Conservation (phyloP, 2,888 invertebrate genomes). For the Ligdia adustata region DNA sequence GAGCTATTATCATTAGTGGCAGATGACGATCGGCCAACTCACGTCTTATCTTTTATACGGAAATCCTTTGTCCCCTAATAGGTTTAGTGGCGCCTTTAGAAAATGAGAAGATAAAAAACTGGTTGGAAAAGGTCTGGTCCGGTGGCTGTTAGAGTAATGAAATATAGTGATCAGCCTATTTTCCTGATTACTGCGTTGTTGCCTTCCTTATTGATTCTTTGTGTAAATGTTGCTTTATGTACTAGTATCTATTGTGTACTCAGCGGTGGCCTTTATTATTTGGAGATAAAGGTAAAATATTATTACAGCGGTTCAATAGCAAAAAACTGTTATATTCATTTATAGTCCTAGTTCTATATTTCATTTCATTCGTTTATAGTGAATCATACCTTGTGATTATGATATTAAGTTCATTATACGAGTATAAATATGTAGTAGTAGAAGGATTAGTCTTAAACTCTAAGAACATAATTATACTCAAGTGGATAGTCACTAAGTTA, state of each 20-base stretch:
- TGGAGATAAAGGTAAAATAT: background rate
- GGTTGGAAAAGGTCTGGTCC: conserved; percentile 1
- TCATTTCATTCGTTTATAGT: too few relatives aligned
- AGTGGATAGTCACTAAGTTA: too few relatives aligned
- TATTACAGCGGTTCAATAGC: too few relatives aligned
- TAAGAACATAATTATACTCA: too few relatives aligned
- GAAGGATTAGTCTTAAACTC: too few relatives aligned
- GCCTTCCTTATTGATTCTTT: conserved; percentile 15
- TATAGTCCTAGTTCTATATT: too few relatives aligned
- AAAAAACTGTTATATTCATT: too few relatives aligned
- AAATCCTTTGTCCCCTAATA: conserved; percentile 50
- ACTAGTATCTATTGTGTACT: background rate
- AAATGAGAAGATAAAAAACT: conserved; percentile 29
- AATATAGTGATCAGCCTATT: conserved; percentile 18
- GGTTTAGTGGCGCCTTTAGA: conserved; percentile 44
- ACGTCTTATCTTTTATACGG: conserved; percentile 54
- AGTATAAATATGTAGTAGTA: too few relatives aligned
- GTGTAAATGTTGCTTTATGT: background rate
- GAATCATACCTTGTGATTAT: too few relatives aligned
- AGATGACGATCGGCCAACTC: conserved; percentile 54
- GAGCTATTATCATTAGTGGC: conserved; percentile 62
- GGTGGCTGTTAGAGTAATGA: conserved; percentile 15
- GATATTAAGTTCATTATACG: too few relatives aligned
- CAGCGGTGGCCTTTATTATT: background rate
- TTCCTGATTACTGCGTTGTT: conserved; percentile 9